Evolutionary conservation across 2,797 vertebrate species (phyloP), one percentile per base, ranked within the genome.

Genomic region (Falco biarmicus): DNA sequence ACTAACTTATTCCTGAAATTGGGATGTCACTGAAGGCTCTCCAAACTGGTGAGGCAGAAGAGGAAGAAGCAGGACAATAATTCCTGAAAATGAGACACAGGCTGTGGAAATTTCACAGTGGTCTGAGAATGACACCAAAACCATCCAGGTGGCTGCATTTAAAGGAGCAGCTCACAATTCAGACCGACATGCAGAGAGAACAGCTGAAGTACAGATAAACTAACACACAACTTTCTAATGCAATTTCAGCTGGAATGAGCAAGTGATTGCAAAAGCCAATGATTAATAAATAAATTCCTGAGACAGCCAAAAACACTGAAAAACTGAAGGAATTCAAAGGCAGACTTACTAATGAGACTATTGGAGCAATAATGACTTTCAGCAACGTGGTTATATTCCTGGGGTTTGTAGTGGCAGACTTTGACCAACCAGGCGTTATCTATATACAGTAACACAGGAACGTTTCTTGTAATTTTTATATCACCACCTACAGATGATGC

Each of bases 381-480:
- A 80, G 21, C 63, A 73, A 10, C 4, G 16, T 78, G 47, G 57
- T 71, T 89, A 66, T 32, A 77, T 81, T 90, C 63, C 79, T 80
- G 79, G 32, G 43, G 60, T 65, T 90, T 86, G 85, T 94, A 93
- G 95, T 96, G 93, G 85, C 53, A 95, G 94, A 85, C 87, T 94
- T 94, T 95, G 91, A 93, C 96, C 83, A 83, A 57, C 21, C 86
- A 65, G 66, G 70, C 69, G 17, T 34, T 31, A 83, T 37, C 89
- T 87, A 81, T 84, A 91, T 90, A 66, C 63, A 91, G 89, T 74
- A 95, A 90, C 69, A 85, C 9, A 71, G 60, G 83, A 95, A 94
- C 47, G 66, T 92, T 95, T 89, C 39, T 93, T 89, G 79, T 54
- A 76, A 88, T 95, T 95, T 96, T 97, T 96, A 83, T 82, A 91